phyloP scores from a whole-genome alignment of 2,113 vertebrate species.

The Catharus bicknelli region DNA sequence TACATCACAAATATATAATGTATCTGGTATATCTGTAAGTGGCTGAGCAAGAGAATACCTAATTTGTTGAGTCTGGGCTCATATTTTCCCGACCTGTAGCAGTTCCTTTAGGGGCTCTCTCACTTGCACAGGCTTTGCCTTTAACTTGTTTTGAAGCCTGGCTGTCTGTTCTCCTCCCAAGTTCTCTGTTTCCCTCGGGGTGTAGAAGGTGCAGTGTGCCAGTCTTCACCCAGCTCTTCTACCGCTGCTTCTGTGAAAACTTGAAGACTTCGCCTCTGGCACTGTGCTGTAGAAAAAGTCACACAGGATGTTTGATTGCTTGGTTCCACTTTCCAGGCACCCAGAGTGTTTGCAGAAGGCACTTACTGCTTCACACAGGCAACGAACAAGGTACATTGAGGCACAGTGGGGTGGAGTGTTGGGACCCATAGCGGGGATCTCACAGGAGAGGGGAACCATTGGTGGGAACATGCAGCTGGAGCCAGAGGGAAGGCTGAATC shows the following conservation, averaged over 20 bases:
- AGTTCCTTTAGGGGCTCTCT: not conserved
- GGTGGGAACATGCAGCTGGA: not conserved
- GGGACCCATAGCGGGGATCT: fast-evolving
- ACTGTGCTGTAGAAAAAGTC: not conserved
- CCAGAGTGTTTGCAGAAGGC: not conserved
- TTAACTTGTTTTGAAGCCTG: not conserved
- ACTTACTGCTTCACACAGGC: not conserved
- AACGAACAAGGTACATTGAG: not conserved
- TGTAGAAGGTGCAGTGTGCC: not conserved
- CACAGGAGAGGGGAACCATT: fast-evolving
- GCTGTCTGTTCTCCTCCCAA: not conserved
- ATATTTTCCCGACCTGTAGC: not conserved
- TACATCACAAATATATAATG: not conserved
- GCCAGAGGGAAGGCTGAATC: fast-evolving
- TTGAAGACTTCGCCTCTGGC: not conserved
- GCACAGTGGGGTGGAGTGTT: fast-evolving
- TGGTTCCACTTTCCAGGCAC: fast-evolving
- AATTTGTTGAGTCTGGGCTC: not conserved
- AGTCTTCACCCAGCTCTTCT: not conserved
- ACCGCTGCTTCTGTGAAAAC: not conserved
- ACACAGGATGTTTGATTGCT: not conserved
- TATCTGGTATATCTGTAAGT: not conserved
- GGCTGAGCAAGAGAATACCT: not conserved
- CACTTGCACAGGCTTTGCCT: not conserved
- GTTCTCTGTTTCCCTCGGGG: not conserved